Evolutionary conservation across 2,888 invertebrate genomes (phyloP).

Genomic region (Cartodere bifasciata): DNA sequence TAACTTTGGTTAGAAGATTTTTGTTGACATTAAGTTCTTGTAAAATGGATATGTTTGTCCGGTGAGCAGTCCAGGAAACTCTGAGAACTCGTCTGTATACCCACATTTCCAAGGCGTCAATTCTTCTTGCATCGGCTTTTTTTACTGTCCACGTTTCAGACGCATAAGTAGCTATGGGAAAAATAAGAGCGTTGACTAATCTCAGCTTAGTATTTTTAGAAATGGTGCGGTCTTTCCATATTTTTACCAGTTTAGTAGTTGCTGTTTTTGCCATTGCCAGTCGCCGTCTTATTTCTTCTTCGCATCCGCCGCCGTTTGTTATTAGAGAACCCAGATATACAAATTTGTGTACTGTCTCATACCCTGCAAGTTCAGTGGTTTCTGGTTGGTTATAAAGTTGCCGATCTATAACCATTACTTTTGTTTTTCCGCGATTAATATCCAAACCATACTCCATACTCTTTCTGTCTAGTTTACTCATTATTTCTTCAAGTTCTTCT

Average conservation of each 20-base stretch:
- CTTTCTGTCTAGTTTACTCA: constrained; percentile 3
- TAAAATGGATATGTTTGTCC: constrained; percentile 4
- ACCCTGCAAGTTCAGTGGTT: not conserved
- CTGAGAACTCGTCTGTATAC: constrained; percentile 1
- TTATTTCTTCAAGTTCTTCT: constrained; percentile 1
- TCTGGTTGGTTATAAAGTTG: not conserved
- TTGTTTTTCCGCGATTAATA: constrained; percentile 5
- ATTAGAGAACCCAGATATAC: constrained; percentile 3
- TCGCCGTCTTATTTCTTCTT: constrained; percentile 1
- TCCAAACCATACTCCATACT: constrained; percentile 5
- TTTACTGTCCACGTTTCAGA: constrained; percentile 4
- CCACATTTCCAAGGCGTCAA: constrained; percentile 6
- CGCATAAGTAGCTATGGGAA: constrained; percentile 1
- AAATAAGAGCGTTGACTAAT: constrained; percentile 1
- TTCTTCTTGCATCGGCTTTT: constrained; percentile 1
- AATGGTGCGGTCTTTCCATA: constrained; percentile 2
- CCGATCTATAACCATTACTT: constrained; percentile 7
- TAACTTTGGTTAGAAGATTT: constrained; percentile 1
- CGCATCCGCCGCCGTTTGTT: constrained; percentile 4
- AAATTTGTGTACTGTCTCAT: constrained; percentile 5
- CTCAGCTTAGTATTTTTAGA: not conserved
- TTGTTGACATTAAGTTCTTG: constrained; percentile 1
- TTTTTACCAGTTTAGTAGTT: constrained; percentile 3
- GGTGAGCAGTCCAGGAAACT: constrained; percentile 1
- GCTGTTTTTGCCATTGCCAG: constrained; percentile 1